Base-by-base conservation (phyloP, 35 echinoderm and acorn worm species). In the Heliocidaris erythrogramma region DNA sequence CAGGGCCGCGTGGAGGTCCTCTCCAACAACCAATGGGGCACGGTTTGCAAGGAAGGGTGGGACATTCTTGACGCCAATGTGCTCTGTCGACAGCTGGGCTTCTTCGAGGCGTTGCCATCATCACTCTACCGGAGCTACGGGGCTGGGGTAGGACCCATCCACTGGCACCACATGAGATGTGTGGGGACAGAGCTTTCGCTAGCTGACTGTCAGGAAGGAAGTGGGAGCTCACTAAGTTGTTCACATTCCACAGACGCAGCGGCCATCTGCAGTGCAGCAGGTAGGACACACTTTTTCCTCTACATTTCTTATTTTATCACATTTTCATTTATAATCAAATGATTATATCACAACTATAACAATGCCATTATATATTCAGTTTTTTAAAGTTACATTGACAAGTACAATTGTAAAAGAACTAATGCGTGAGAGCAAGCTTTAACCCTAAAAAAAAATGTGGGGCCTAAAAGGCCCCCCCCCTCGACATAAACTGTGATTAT, bases 21-120 rank as follows among this genome's bases (percentile, higher is more conserved):
- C 49, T 24, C 29, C 48, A 27, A 92, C 49, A 59, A 59, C n/a
- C 31, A 92, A 30, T 92, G 91, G 91, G 91, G 91, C 49, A 92
- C 91, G 16, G 91, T 92, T 5, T 92, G 91, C 48, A 92, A 92
- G 48, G 91, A 92, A 59, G 91, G 91, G 12, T 92, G 91, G 91
- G 91, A 92, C 49, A 18, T 50, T 10, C 16, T 16, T 4, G 91
- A 92, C 30, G 91, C 91, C 91, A 30, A 92, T 30, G 91, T 92
- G 0, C 31, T 92, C 31, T 92, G 91, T 59, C 91, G 91, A 11
- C 91, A 92, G 91, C 91, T 92, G 17, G 91, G 91, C 47, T 92
- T 92, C 50, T 59, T 59, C 16, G 91, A 49, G 11, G 91, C 91
- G n/a, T 48, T 92, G 48, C 91, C 91, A 13, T 59, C 47, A 30